phyloP scores from a whole-genome alignment of 35 echinoderm and acorn worm genomes.

The Heliocidaris tuberculata region DNA sequence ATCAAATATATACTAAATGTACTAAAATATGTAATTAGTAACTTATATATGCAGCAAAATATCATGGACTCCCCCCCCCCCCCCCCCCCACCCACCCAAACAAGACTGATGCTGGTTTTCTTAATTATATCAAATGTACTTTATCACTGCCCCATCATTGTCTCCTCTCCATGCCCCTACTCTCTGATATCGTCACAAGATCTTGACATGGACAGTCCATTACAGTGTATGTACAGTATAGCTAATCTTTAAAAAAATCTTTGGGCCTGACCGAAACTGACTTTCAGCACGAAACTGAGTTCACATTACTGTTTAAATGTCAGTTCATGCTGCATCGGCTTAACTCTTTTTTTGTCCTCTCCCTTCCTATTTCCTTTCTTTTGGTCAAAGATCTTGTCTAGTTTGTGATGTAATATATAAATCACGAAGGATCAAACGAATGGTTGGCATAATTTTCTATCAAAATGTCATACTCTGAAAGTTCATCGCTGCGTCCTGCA shows the following conservation, averaged over 20 bases:
- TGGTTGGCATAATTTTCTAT: not conserved
- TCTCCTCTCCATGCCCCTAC: no score
- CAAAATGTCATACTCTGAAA: not conserved
- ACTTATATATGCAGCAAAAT: no score
- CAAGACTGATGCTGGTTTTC: no score
- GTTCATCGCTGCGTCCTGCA: not conserved
- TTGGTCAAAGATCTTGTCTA: not conserved
- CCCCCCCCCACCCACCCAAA: no score
- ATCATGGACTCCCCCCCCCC: no score
- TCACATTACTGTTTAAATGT: not conserved
- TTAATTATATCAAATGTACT: no score
- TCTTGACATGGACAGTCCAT: no score
- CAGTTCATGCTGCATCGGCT: not conserved
- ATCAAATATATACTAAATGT: no score
- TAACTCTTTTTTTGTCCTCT: not conserved
- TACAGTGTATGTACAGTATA: no score
- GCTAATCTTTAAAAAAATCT: not conserved
- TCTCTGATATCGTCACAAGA: no score
- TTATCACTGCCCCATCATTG: no score
- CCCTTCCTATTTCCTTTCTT: not conserved
- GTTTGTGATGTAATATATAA: not conserved
- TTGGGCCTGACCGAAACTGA: not conserved
- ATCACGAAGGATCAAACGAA: not conserved
- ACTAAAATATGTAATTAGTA: no score
- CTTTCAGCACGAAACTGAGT: not conserved